phyloP scores from a whole-genome alignment of 2,113 vertebrate genomes.

The Setophaga coronata region DNA sequence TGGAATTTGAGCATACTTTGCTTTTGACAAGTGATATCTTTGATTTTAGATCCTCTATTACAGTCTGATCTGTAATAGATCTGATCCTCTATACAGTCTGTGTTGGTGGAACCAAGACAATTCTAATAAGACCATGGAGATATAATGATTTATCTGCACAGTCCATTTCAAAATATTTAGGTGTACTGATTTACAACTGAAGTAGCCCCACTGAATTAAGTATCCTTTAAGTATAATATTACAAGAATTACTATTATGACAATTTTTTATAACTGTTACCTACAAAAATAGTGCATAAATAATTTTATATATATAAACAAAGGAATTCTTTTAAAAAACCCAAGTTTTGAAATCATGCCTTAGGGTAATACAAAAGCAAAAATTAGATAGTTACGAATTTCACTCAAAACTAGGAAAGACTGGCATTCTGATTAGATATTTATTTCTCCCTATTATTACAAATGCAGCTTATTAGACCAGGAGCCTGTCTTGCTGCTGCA shows the following conservation, averaged over 20 bases:
- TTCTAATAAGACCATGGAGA: background rate
- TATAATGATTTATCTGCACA: background rate
- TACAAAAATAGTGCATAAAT: background rate
- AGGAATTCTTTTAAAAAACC: background rate
- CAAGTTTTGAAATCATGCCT: background rate
- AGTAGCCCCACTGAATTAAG: background rate
- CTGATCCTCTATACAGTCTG: background rate
- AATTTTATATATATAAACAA: background rate
- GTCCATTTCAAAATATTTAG: background rate
- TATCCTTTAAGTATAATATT: background rate
- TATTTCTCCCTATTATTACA: background rate
- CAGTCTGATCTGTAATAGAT: background rate
- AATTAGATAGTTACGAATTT: background rate
- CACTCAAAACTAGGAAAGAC: background rate
- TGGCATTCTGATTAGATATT: background rate
- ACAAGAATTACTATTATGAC: background rate
- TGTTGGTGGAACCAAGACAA: background rate
- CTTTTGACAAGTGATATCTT: background rate
- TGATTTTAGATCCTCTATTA: background rate
- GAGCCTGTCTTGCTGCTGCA: background rate
- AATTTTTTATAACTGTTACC: background rate
- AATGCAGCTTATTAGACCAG: background rate
- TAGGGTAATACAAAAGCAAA: background rate
- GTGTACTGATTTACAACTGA: background rate
- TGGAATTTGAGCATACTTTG: background rate